Conservation (phyloP, 2,888 invertebrate species). For the Cinara cedri region DNA sequence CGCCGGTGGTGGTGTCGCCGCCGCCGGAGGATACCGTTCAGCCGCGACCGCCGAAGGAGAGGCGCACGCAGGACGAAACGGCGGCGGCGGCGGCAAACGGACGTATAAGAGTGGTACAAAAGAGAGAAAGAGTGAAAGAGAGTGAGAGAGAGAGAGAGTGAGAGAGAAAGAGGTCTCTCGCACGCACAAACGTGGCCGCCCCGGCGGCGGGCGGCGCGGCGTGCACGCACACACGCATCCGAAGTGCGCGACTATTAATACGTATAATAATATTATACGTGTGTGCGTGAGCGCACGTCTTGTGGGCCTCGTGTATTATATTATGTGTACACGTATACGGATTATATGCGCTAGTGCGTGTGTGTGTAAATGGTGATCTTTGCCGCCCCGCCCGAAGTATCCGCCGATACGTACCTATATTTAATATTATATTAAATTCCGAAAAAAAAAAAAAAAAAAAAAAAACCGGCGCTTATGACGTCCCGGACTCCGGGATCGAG, state of each 20-base stretch:
- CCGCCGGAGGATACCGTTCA: slow-evolving; percentile 27
- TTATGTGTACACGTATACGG: background rate
- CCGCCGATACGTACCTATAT: background rate
- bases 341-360: background rate
- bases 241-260: slow-evolving; percentile 30
- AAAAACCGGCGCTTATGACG: background rate
- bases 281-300: background rate
- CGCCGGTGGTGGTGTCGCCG: background rate
- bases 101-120: background rate
- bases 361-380: slow-evolving; percentile 17
- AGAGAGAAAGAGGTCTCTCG: background rate
- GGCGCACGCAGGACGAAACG: background rate
- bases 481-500: background rate
- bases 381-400: background rate
- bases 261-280: background rate
- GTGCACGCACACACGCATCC: slow-evolving; percentile 15
- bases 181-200: slow-evolving; percentile 41
- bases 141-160: background rate
- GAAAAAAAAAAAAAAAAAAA: background rate
- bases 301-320: background rate
- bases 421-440: background rate
- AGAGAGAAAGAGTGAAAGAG: background rate
- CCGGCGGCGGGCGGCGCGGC: slow-evolving; percentile 26
- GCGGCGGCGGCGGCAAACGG: background rate
- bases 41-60: slow-evolving; percentile 8